Evolutionary conservation across 2,888 invertebrate species (phyloP).

Genomic region (Zelleria hepariella): DNA sequence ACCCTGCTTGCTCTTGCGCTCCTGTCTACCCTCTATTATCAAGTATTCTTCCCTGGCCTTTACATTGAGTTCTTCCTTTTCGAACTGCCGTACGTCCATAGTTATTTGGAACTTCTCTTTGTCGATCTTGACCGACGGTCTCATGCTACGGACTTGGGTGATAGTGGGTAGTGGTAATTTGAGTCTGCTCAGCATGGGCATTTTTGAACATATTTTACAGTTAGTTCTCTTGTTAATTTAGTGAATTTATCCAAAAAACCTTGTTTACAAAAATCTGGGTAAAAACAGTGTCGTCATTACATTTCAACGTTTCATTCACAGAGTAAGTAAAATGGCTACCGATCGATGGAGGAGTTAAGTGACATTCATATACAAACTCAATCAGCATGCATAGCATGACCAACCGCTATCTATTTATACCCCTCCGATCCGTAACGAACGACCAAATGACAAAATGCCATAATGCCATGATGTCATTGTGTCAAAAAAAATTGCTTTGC

Average conservation of each 20-base stretch:
- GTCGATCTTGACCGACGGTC: constrained; percentile 37
- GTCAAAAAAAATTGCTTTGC: too few relatives aligned
- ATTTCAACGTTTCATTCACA: too few relatives aligned
- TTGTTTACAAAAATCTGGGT: too few relatives aligned
- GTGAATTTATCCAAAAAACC: constrained; percentile 22
- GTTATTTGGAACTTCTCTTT: constrained; percentile 45
- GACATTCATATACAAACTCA: too few relatives aligned
- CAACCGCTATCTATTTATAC: too few relatives aligned
- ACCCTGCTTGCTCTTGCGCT: constrained; percentile 35
- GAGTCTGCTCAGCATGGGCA: background rate
- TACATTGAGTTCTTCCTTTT: constrained; percentile 45
- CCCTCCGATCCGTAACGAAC: too few relatives aligned
- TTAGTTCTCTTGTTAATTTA: constrained; percentile 22
- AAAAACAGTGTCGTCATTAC: too few relatives aligned
- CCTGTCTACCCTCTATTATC: constrained; percentile 54
- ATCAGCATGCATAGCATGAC: too few relatives aligned
- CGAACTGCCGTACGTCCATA: constrained; percentile 41
- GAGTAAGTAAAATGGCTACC: too few relatives aligned
- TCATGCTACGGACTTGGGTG: constrained; percentile 14
- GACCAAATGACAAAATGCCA: too few relatives aligned
- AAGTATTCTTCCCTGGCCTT: constrained; percentile 48
- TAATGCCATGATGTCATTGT: too few relatives aligned
- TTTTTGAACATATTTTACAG: background rate
- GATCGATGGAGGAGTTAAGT: too few relatives aligned
- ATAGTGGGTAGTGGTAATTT: background rate